These are phyloP conservation scores for Cardiocondyla obscurior DNA, from an alignment of 1,140 invertebrate genomes.

Conservation along the genomic window DNA sequence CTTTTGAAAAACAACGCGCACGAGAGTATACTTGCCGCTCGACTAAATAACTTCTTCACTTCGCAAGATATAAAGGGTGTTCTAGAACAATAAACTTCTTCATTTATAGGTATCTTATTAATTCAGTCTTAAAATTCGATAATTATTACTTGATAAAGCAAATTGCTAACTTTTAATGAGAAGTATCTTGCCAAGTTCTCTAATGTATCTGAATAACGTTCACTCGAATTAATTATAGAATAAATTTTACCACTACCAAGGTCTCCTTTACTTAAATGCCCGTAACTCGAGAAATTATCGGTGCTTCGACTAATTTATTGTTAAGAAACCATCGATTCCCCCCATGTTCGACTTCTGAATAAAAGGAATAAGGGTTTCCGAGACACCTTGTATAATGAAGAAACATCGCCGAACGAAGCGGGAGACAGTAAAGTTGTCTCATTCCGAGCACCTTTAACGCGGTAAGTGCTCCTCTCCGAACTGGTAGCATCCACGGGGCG, in stretches of 20 bases:
- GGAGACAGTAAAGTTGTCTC: slow-evolving; percentile 61
- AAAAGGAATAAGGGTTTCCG: slow-evolving; percentile 5
- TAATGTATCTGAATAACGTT: background rate
- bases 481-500: slow-evolving; percentile 56
- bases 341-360: background rate
- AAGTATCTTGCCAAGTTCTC: background rate
- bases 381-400: slow-evolving; percentile 17
- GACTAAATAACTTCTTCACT: slow-evolving; percentile 57
- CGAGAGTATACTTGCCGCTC: slow-evolving; percentile 16
- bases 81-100: background rate
- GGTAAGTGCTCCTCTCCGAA: slow-evolving; percentile 51
- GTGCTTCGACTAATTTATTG: background rate
- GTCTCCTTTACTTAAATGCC: background rate
- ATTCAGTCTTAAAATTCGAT: background rate
- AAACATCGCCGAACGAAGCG: slow-evolving; percentile 5
- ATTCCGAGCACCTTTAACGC: slow-evolving; percentile 50
- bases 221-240: background rate
- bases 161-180: background rate
- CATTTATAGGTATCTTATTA: background rate
- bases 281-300: background rate
- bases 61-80: slow-evolving; percentile 1
- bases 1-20: background rate
- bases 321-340: background rate
- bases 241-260: background rate
- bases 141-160: background rate